Evolutionary conservation across 2,797 vertebrate genomes (phyloP), one percentile per base, ranked within the genome.

Genomic region (Siniperca scherzeri): DNA sequence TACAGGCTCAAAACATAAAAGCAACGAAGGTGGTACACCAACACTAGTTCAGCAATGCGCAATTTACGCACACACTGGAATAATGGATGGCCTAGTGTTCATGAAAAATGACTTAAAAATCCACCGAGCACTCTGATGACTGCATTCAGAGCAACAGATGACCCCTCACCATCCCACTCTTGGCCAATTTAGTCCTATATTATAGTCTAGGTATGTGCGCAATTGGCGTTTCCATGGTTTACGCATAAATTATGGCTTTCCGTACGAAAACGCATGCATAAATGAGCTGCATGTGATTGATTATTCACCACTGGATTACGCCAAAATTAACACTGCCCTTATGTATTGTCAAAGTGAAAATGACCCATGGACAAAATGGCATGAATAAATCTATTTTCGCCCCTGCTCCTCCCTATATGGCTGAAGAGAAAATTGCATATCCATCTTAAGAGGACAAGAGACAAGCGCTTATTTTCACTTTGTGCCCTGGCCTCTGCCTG

Each of bases 371-470:
- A 87, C 87, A 89, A 90, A 91, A 89, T 88, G 88, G 83, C 91
- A 90, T 88, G 91, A 92, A 93, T 90, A 86, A 84, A 94, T 93
- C 72, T 78, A 80, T 77, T 48, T 70, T 78, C 52, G n/a, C 81
- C 74, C 61, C 60, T 53, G 65, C 66, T 81, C 71, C 82, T 81
- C 84, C 73, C 56, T 42, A 70, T 72, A 73, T 72, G 38, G 62
- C 81, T 30, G 38, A 74, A 78, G 78, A 71, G 87, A 90, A 89
- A 90, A 91, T 87, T 80, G 86, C 83, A 89, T 84, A 93, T 93
- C 83, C 91, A 92, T 94, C 91, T 87, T 85, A 57, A 22, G 56
- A 50, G 61, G 90, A 90, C 91, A 83, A 74, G 86, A 79, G 85
- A 89, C 87, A 78, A 88, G 74, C 77, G 66, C 70, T 85, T 84